Evolutionary conservation across 2,797 vertebrate species (phyloP).

Genomic region (Taeniopygia guttata): DNA sequence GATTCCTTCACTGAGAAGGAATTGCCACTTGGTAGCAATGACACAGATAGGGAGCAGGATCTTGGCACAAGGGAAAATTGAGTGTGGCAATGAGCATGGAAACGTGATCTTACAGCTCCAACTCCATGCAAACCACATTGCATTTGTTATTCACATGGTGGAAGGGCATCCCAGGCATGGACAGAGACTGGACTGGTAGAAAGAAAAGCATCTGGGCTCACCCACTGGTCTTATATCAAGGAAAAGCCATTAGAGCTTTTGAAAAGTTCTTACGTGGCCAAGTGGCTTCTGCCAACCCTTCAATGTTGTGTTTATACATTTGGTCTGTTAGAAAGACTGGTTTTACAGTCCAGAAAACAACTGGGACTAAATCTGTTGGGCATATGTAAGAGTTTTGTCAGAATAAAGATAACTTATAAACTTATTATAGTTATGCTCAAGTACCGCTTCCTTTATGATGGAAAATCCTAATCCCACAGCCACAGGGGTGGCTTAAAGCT

Average conservation of each 20-base stretch:
- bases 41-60: not conserved
- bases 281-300: not conserved
- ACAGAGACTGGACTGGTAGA: not conserved
- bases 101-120: rapidly evolving
- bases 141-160: rapidly evolving
- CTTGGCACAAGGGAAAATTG: not conserved
- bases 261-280: not conserved
- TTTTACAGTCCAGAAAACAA: not conserved
- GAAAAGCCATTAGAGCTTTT: not conserved
- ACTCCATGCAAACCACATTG: rapidly evolving
- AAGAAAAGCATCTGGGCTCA: not conserved
- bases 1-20: not conserved
- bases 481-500: not conserved
- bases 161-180: not conserved
- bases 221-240: not conserved
- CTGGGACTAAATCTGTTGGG: not conserved
- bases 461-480: not conserved
- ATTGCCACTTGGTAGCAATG: rapidly evolving
- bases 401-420: not conserved
- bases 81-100: not conserved
- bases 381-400: not conserved
- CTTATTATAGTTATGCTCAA: not conserved
- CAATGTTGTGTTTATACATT: not conserved
- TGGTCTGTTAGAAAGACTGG: not conserved
- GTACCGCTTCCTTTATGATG: not conserved